Conservation (phyloP, 2,113 vertebrate genomes). For the Paradoxurus hermaphroditus region DNA sequence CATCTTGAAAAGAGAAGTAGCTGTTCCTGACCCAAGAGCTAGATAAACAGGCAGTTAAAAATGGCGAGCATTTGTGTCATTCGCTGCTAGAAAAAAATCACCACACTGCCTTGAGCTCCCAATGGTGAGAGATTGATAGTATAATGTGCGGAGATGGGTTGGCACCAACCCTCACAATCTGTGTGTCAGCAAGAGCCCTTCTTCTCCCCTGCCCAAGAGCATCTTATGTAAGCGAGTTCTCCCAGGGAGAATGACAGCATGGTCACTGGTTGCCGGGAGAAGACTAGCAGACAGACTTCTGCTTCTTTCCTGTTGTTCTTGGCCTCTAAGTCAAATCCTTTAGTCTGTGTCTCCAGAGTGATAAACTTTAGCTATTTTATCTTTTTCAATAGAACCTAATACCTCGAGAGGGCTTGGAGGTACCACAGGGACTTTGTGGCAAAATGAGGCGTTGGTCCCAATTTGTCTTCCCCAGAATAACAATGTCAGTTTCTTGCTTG, state of each 20-base stretch:
- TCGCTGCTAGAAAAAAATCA: conserved; percentile 23
- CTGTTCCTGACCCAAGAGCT: conserved; percentile 61
- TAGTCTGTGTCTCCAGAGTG: neutral
- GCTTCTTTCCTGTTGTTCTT: neutral
- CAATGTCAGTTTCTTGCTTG: neutral
- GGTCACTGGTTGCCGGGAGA: neutral
- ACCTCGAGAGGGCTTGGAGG: neutral
- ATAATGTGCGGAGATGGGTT: conserved; percentile 43
- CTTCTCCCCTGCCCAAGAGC: neutral
- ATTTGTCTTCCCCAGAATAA: neutral
- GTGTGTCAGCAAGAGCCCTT: neutral
- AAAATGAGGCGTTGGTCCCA: neutral
- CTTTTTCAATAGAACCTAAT: neutral
- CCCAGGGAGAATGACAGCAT: neutral
- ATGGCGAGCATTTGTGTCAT: conserved; percentile 46
- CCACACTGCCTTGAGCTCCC: conserved; percentile 48
- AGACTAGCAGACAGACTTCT: neutral
- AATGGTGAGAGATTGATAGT: conserved; percentile 51
- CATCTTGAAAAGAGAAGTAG: conserved; percentile 56
- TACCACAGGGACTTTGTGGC: neutral
- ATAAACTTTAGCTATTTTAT: neutral
- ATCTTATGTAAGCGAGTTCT: neutral
- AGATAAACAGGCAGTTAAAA: conserved; percentile 56
- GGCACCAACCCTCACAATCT: conserved; percentile 47
- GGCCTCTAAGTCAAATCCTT: neutral